Conservation (phyloP, 2,888 invertebrate species). For the Oxyscelio sp. region DNA sequence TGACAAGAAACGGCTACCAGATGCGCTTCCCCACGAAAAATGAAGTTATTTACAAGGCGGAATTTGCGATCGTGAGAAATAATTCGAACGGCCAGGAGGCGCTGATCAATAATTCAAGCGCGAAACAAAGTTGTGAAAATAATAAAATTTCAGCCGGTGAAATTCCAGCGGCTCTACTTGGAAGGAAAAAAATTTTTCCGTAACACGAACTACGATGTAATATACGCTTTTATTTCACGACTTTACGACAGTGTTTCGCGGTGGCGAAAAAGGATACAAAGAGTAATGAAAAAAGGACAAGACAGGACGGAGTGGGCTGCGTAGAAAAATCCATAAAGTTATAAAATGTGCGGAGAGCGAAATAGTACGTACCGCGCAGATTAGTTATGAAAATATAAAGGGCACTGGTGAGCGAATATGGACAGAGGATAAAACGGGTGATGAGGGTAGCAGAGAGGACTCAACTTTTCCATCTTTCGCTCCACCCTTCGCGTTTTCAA, state of each 20-base stretch:
- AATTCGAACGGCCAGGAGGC: slow-evolving; percentile 36
- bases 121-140: slow-evolving; percentile 30
- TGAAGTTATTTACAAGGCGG: slow-evolving; percentile 61
- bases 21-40: slow-evolving; percentile 54
- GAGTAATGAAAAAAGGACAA: slow-evolving; percentile 74
- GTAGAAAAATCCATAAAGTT: slow-evolving; percentile 92
- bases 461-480: slow-evolving; percentile 84
- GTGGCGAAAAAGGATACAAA: slow-evolving; percentile 75
- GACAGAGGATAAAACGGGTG: slow-evolving; percentile 81
- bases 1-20: slow-evolving; percentile 61
- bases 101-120: slow-evolving; percentile 39
- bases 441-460: slow-evolving; percentile 84
- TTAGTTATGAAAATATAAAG: slow-evolving; percentile 88
- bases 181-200: slow-evolving; percentile 33
- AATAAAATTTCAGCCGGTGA: slow-evolving; percentile 25
- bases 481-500: slow-evolving; percentile 74
- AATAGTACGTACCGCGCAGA: slow-evolving; percentile 87
- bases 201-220: slow-evolving; percentile 56
- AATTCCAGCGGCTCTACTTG: slow-evolving; percentile 6
- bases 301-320: slow-evolving; percentile 83
- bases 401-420: slow-evolving; percentile 83
- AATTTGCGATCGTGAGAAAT: slow-evolving; percentile 70
- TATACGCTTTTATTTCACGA: slow-evolving; percentile 79
- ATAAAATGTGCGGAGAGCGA: slow-evolving; percentile 90
- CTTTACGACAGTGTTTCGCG: slow-evolving; percentile 80